phyloP scores from a whole-genome alignment of 2,113 vertebrate species.

The Danio rerio region GRCz12tu NC_133180.1:55020501-55021000 shows the following conservation, averaged over 20 bases:
- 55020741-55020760: no score
- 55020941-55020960: constrained; percentile 55
- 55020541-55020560: not conserved
- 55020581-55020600: constrained; percentile 37
- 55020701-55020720: constrained; percentile 56
- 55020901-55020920: not conserved
- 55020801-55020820: not conserved
- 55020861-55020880: no score
- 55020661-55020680: constrained; percentile 24
- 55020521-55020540: constrained; percentile 40
- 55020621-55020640: constrained; percentile 19
- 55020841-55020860: no score
- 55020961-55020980: not conserved
- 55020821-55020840: constrained; percentile 3
- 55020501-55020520: constrained; percentile 50
- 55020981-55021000: not conserved
- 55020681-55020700: constrained; percentile 62
- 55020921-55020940: not conserved
- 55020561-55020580: constrained; percentile 21
- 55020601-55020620: not conserved
- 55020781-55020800: constrained; percentile 11
- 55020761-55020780: constrained; percentile 3
- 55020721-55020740: constrained; percentile 68
- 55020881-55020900: not conserved
- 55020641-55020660: not conserved